Evolutionary conservation across 2,888 invertebrate genomes (phyloP), one percentile per base, ranked within the genome.

Genomic region (Scaptomyza reducta): DNA sequence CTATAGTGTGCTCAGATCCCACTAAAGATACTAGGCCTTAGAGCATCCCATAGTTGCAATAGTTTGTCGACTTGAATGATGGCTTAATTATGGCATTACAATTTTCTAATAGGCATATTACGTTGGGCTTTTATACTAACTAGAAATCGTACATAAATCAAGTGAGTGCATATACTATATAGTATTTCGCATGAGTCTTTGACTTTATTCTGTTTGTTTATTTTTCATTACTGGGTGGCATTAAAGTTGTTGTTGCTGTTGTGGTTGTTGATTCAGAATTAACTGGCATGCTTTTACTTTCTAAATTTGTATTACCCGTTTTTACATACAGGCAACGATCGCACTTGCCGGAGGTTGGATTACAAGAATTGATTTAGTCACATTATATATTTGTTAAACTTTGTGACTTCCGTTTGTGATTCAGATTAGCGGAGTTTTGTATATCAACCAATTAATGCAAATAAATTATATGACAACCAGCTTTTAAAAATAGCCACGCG

Each of bases 281-380:
- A 42, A 51, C 53, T 35, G 64, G 70, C 66, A 55, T 73, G 82
- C 88, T 86, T 83, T 83, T 83, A 83, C 82, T 83, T 83, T 83
- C 82, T 88, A 83, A 83, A 87, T 83, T 87, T 82, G 77, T 88
- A 83, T 83, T 70, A 60, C 69, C 60, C 63, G 83, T 70, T 70
- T 64, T 68, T 70, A 73, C 81, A 62, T 64, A 45, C 61, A 60
- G 47, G 49, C 27, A 49, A 22, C 47, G 53, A 31, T n/a, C 33
- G 14, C 38, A 38, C 14, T 38, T 14, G 14, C 1, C 31, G 46
- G 54, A 42, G 41, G 41, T 47, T 54, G 55, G 65, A 57, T 77
- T 84, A 64, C 87, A 88, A 87, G 87, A 82, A 74, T 71, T 74
- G 79, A 68, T 78, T 76, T 66, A 67, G 68, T 63, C 65, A 78